Evolutionary conservation across 2,113 vertebrate species (phyloP), one percentile per base, ranked within the genome.

Genomic region (Cyprinodon variegatus): DNA sequence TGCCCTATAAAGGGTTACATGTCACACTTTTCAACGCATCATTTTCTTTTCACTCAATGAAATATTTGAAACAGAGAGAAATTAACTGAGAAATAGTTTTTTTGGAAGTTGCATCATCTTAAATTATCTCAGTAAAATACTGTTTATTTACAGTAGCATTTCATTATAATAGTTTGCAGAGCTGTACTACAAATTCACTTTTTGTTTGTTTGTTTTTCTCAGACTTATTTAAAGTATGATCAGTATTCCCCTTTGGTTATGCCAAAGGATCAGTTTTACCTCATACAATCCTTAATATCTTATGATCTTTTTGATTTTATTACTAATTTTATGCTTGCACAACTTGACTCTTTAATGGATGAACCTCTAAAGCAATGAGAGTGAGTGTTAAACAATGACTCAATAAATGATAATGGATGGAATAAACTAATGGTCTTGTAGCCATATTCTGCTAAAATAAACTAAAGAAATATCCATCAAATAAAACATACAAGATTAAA

Each of bases 161-260:
- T 29, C 29, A 29, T 29, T 29, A 29, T 29, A 45, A 72, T 17
- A 79, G 72, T 84, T 3, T 72, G 65, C 1, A 13, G 37, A 66
- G 39, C 45, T 72, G 61, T 65, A 67, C 65, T 70, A 73, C 71
- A 76, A 68, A 65, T 81, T 46, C 11, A 72, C 50, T 63, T 71
- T 63, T 62, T 72, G 70, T 60, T 61, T 68, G 36, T 20, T 29
- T 29, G 29, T 29, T 29, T 29, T 29, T 29, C 29, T 59, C 7
- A 45, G 38, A 36, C 45, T 75, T 62, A 65, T 14, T 37, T 2
- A 62, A 62, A 15, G 61, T 6, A 9, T n/a, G 8, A 3, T 7
- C 8, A 37, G 61, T 3, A 65, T 45, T 22, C 37, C 12, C 39
- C 1, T 22, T 11, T 65, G 41, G 22, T 29, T 65, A 20, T 14